Conservation (phyloP, 2,888 invertebrate genomes). For the Caenorhabditis sulstoni region DNA sequence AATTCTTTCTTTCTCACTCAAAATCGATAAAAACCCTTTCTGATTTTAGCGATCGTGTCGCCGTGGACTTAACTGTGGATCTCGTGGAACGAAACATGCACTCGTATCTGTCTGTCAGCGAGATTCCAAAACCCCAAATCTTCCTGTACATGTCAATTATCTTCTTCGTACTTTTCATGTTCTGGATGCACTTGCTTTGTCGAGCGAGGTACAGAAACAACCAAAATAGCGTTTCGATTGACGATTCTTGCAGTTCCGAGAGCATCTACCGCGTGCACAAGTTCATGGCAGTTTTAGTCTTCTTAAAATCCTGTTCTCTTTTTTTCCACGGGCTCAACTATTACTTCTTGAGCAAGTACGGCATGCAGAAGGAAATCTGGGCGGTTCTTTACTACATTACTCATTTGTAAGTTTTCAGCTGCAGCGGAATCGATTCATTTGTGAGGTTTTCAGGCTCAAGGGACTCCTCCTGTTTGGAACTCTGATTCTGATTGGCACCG, state of each 20-base stretch:
- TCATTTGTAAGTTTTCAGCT: conserved; percentile 88
- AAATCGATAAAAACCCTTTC: neutral
- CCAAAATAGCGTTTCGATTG: neutral
- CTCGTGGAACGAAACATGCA: conserved; percentile 89
- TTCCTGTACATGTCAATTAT: conserved; percentile 93
- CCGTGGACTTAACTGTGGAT: conserved; percentile 83
- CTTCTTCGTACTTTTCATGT: conserved; percentile 91
- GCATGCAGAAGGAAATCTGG: conserved; percentile 96
- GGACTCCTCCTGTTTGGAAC: conserved; percentile 95
- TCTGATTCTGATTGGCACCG: conserved; percentile 95
- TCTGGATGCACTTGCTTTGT: conserved; percentile 92
- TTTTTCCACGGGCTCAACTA: conserved; percentile 90
- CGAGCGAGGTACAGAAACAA: conserved; percentile 82
- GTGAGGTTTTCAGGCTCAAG: conserved; percentile 85
- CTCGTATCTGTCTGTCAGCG: conserved; percentile 84
- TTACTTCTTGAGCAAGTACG: conserved; percentile 93
- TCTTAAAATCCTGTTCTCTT: conserved; percentile 88
- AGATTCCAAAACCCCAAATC: conserved; percentile 93
- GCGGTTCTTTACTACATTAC: conserved; percentile 97
- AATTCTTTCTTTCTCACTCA: neutral
- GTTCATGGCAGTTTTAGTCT: conserved; percentile 94
- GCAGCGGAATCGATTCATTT: neutral
- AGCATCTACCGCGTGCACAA: conserved; percentile 93
- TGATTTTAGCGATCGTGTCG: conserved; percentile 75
- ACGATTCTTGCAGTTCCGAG: conserved; percentile 77